Percentiles rank a stretch among this genome's conserved stretches.
Evolutionary conservation across 2,888 invertebrate genomes (phyloP).

Genomic region (Aleiodes testaceus): DNA sequence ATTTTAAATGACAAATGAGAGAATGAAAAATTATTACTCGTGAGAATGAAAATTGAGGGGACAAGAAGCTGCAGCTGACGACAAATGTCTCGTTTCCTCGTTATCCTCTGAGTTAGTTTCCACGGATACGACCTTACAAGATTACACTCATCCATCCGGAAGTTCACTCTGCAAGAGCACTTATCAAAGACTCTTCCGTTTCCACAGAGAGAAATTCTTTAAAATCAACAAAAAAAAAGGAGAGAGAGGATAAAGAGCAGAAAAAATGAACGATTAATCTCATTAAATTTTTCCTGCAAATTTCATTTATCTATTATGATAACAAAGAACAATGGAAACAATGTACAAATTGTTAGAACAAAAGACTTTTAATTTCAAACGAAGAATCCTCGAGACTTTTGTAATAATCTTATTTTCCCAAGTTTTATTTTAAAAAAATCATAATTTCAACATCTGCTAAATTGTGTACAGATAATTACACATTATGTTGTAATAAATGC

Average conservation of each 20-base stretch:
- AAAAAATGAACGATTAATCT: too few relatives aligned
- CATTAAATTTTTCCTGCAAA: not conserved
- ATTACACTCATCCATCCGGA: constrained; percentile 7
- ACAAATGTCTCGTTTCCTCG: constrained; percentile 4
- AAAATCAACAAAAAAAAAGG: not conserved
- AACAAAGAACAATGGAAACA: not conserved
- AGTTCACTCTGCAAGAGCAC: not conserved
- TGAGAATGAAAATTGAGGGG: too few relatives aligned
- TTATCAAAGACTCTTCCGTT: not conserved
- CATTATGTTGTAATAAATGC: constrained; percentile 10
- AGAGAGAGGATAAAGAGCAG: too few relatives aligned
- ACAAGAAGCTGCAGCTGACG: not conserved
- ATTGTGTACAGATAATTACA: constrained; percentile 1
- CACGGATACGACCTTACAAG: not conserved
- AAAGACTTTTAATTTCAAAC: not conserved
- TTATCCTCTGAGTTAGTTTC: not conserved
- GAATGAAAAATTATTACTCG: too few relatives aligned
- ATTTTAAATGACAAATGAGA: too few relatives aligned
- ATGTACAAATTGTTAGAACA: not conserved
- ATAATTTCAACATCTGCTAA: constrained; percentile 7
- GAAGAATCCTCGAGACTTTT: not conserved
- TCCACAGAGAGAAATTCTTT: not conserved
- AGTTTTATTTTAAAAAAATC: not conserved
- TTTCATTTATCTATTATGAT: not conserved
- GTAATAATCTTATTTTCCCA: constrained; percentile 4